Base-by-base conservation (phyloP, 1,140 invertebrate species). In the Zaprionus davidi region DNA sequence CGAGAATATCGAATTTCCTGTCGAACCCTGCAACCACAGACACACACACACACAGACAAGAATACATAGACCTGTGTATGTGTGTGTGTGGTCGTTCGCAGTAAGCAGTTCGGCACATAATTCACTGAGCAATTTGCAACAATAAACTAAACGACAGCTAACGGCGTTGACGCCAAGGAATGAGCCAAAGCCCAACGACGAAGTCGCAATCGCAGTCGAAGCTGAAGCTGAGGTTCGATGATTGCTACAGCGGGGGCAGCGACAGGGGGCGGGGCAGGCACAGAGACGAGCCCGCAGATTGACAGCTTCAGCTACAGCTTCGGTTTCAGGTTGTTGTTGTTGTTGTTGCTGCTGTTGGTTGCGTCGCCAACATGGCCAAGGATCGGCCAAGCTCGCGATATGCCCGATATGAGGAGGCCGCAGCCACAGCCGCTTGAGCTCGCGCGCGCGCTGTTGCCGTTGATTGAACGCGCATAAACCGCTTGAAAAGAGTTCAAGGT, bases 111-210 rank as follows among this genome's bases (percentile, higher is more conserved):
- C 84, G 81, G 73, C 83, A 88, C 83, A 88, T 87, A 87, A 87
- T 87, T 87, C 84, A 87, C 83, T 83, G 83, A 88, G 63, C 83
- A 88, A 88, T 88, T 87, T 87, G 83, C 83, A 88, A 87, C 83
- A 87, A 87, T 87, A 87, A 88, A 88, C 81, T 87, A 87, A 88
- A 87, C 83, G 83, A 87, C 84, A 87, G 83, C 83, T 87, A 88
- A 87, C 84, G 83, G 83, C 83, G 83, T 87, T 87, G 83, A 87
- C 83, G 83, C 83, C 80, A 83, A 87, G 84, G 78, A 81, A 87
- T 87, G 83, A 81, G 57, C 81, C 68, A 72, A 79, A 67, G 36
- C 59, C 65, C 31, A 31, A 71, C 31, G 34, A 44, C 49, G 46
- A 53, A 28, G 38, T 15, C n/a, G 58, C 5, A 64, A 51, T 51